Evolutionary conservation across 2,113 vertebrate genomes (phyloP).

Genomic region (Diphyllodes magnificus): DNA sequence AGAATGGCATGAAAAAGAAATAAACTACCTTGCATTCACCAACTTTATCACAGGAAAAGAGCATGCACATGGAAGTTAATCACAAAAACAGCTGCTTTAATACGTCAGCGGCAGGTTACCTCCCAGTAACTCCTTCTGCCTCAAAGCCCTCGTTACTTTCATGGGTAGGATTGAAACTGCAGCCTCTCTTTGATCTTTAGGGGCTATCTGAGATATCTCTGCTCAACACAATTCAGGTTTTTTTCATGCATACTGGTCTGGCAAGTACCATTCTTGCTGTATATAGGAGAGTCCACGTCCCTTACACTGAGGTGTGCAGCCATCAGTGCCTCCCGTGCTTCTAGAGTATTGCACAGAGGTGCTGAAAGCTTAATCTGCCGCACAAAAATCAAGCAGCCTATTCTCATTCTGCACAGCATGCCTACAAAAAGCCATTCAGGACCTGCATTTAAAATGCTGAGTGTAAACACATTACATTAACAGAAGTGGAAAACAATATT

Average conservation of each 20-base stretch:
- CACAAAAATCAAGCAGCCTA: background rate
- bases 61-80: background rate
- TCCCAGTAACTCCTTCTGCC: background rate
- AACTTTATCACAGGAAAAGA: background rate
- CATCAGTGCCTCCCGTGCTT: background rate
- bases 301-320: background rate
- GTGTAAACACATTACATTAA: background rate
- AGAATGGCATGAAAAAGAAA: background rate
- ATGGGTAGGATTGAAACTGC: background rate
- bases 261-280: background rate
- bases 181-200: background rate
- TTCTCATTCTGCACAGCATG: background rate
- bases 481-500: background rate
- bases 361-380: background rate
- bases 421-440: background rate
- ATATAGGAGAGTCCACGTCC: background rate
- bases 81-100: background rate
- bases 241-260: background rate
- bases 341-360: accelerated
- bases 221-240: background rate
- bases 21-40: background rate
- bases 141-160: background rate
- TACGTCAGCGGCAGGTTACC: background rate
- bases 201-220: background rate
- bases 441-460: background rate